Evolutionary conservation across 2,888 invertebrate species (phyloP), one percentile per base, ranked within the genome.

Genomic region (Diogma glabrata): DNA sequence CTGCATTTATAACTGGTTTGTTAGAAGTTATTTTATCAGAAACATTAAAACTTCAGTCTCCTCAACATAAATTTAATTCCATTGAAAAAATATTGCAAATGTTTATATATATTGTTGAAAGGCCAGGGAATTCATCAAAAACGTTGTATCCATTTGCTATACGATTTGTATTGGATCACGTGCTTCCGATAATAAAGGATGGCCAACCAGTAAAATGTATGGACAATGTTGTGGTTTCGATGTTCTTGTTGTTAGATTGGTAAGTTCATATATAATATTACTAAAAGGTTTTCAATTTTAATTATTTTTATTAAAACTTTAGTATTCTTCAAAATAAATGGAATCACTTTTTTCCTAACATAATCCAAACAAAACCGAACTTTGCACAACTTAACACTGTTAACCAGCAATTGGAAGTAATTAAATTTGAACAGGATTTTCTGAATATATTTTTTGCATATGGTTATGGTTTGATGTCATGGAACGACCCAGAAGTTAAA

Each of bases 301-400:
- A n/a, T n/a, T n/a, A n/a, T n/a, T n/a, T n/a, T n/a, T n/a, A n/a
- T n/a, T n/a, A n/a, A n/a, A n/a, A n/a, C n/a, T n/a, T n/a, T n/a
- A n/a, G 84, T 64, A 75, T 86, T 59, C 70, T 89, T 49, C 74
- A 79, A 60, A 81, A 84, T 65, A 81, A 85, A 59, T 89, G 87
- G 87, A 79, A 84, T 61, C 86, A 84, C 65, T 89, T 89, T 69
- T 87, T 85, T 64, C 82, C 81, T 60, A 75, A 78, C 12, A 77
- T 79, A 58, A 75, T 80, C 10, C 70, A 72, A 52, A 56, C 70
- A 49, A 72, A 72, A 10, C 69, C 70, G 58, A 72, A 69, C n/a
- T 71, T 24, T 16, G 16, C 10, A 24, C 23, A 16, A 9, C 23
- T 24, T 46, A 46, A 24, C 16, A 46, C 24, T 24, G 24, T 17